Evolutionary conservation across 2,113 vertebrate species (phyloP), one percentile per base, ranked within the genome.

Genomic region (Garra rufa): DNA sequence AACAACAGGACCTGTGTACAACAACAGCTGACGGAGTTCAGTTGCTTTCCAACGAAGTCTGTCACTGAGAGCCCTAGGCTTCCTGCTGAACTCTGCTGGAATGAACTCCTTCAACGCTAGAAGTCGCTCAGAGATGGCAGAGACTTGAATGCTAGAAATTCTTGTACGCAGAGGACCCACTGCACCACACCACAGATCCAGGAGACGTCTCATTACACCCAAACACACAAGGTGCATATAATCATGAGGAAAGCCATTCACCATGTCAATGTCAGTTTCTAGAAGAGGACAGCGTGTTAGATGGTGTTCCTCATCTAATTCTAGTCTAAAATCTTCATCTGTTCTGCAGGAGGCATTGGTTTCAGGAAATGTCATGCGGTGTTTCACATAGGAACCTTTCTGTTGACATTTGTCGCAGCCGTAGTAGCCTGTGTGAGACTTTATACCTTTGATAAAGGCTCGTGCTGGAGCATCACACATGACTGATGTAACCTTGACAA

Each of bases 181-280:
- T 44, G 43, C 9, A 44, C 67, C 19, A 43, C 38, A 44, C 76
- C 76, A 78, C 55, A 78, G 52, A 38, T 78, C 76, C 30, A 41
- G 15, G 21, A 78, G 55, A 38, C 76, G 19, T 21, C 52, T 38
- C 76, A 57, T 41, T 14, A 78, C 52, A 78, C 50, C 81, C 41
- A 73, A 52, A 71, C 81, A 82, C 28, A 82, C 81, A 34, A 57
- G 46, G 24, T 82, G 63, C 80, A 73, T 82, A 11, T 82, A 82
- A 82, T 82, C 81, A 55, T 82, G 67, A 2, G 81, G 81, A 41
- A 82, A 82, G 14, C 43, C 28, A 38, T 48, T 11, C 17, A 73
- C 67, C 67, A 82, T 73, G 24, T 71, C 81, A 71, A 73, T 70
- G 44, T 69, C 81, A 57, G 6, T n/a, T 70, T 82, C 65, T 34